Percentiles rank a stretch among this genome's conserved stretches.
phyloP scores from a whole-genome alignment of 2,797 vertebrate genomes.

The Xiphorhynchus erythropygius region DNA sequence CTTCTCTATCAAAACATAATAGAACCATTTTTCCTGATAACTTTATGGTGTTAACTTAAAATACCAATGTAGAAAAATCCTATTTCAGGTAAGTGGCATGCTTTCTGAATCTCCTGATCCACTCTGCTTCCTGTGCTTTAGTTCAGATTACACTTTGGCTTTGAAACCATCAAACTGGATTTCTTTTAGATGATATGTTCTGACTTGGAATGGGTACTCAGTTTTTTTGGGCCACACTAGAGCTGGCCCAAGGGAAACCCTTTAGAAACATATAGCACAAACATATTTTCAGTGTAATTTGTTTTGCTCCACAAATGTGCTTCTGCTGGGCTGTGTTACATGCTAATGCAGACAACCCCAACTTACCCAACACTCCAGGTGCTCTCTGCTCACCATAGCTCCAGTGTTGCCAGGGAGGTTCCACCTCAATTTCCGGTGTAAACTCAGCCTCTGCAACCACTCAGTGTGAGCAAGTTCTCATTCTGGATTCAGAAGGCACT shows the following conservation, averaged over 20 bases:
- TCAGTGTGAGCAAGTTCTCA: background rate
- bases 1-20: background rate
- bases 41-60: background rate
- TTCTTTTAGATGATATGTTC: background rate
- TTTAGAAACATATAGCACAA: background rate
- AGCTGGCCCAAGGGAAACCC: background rate
- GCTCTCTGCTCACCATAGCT: background rate
- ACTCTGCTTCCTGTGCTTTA: background rate
- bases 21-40: background rate
- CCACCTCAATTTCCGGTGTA: background rate
- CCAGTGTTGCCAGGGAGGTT: background rate
- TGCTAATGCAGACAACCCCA: background rate
- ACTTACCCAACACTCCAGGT: background rate
- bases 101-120: background rate
- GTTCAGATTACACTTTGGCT: background rate
- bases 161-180: background rate
- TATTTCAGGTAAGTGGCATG: background rate
- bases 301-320: background rate
- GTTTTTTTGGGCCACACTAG: background rate
- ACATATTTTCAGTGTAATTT: background rate
- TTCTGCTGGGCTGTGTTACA: background rate
- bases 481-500: background rate
- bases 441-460: fast-evolving
- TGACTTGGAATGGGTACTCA: background rate
- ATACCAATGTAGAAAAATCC: too few relatives aligned